Evolutionary conservation across 1,140 invertebrate species (phyloP).

Genomic region (Andricus grossulariae): DNA sequence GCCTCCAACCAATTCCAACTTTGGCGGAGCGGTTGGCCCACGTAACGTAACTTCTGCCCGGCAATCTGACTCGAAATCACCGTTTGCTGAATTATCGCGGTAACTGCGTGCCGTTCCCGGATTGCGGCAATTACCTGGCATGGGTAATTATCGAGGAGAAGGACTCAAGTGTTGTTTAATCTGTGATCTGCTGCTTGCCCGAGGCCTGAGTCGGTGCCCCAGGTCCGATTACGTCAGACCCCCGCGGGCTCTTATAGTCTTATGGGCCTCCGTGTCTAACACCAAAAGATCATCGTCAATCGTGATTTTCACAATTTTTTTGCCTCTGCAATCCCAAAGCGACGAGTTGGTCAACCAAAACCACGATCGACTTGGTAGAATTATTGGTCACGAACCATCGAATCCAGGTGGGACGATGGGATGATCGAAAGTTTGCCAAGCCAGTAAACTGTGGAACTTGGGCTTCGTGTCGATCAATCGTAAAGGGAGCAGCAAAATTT

Average conservation of each 20-base stretch:
- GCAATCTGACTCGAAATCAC: conserved; percentile 74
- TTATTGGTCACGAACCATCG: conserved; percentile 22
- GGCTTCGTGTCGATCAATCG: conserved; percentile 17
- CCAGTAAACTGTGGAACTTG: neutral
- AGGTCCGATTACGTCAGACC: conserved; percentile 67
- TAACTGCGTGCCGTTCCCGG: conserved; percentile 72
- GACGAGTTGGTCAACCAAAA: conserved; percentile 32
- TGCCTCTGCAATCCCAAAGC: conserved; percentile 42
- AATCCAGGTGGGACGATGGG: conserved; percentile 1
- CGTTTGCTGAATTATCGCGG: conserved; percentile 73
- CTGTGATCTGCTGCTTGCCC: conserved; percentile 67
- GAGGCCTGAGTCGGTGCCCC: conserved; percentile 53
- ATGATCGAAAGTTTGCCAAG: neutral
- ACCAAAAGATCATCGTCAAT: conserved; percentile 42
- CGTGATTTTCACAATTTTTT: conserved; percentile 58
- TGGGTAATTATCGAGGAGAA: conserved; percentile 74
- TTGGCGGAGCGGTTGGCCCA: conserved; percentile 60
- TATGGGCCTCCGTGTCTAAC: conserved; percentile 30
- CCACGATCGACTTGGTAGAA: neutral
- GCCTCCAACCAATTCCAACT: conserved; percentile 72
- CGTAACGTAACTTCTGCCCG: conserved; percentile 70
- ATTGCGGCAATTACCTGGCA: conserved; percentile 72
- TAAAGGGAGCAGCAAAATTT: conserved; percentile 6
- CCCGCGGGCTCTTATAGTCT: conserved; percentile 33
- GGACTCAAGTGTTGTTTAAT: conserved; percentile 74